Evolutionary conservation across 2,797 vertebrate species (phyloP).

Genomic region (Pseudomugil tenellus): DNA sequence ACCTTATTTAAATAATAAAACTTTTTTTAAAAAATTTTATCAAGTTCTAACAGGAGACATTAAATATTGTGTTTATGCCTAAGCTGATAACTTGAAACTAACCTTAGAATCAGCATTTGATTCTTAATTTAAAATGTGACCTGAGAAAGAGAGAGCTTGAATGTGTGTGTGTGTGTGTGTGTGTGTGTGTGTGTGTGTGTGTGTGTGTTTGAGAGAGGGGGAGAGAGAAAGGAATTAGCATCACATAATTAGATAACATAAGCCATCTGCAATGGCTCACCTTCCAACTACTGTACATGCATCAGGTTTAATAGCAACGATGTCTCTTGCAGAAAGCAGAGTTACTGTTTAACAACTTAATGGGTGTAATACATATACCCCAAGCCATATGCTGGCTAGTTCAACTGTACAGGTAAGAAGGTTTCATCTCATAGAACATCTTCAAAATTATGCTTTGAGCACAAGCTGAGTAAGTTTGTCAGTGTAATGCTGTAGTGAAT

Average conservation of each 20-base stretch:
- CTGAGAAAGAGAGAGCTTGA: not conserved
- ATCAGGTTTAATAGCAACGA: conserved; percentile 59
- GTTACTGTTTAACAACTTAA: conserved; percentile 70
- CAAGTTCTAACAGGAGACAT: not conserved
- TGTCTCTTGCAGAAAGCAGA: conserved; percentile 59
- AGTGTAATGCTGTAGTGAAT: conserved; percentile 11
- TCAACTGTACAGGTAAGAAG: conserved; percentile 53
- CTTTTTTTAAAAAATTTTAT: not conserved
- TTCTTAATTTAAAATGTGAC: conserved; percentile 15
- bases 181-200: too few species aligned
- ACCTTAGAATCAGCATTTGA: not conserved
- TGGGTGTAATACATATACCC: conserved; percentile 67
- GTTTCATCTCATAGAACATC: conserved; percentile 50
- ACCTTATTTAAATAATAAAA: not conserved
- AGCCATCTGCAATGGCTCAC: conserved; percentile 29
- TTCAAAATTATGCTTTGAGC: conserved; percentile 34
- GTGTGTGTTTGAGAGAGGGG: too few species aligned
- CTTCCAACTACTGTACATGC: conserved; percentile 38
- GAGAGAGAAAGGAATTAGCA: not conserved
- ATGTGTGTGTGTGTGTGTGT: too few species aligned
- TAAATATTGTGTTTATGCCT: not conserved
- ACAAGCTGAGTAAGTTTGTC: not conserved
- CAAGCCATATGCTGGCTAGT: conserved; percentile 48
- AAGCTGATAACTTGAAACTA: not conserved
- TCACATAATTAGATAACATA: conserved; percentile 38